These are phyloP conservation scores for Gymnogyps californianus DNA, from an alignment of 2,113 vertebrate genomes.

Conservation along the genomic window DNA sequence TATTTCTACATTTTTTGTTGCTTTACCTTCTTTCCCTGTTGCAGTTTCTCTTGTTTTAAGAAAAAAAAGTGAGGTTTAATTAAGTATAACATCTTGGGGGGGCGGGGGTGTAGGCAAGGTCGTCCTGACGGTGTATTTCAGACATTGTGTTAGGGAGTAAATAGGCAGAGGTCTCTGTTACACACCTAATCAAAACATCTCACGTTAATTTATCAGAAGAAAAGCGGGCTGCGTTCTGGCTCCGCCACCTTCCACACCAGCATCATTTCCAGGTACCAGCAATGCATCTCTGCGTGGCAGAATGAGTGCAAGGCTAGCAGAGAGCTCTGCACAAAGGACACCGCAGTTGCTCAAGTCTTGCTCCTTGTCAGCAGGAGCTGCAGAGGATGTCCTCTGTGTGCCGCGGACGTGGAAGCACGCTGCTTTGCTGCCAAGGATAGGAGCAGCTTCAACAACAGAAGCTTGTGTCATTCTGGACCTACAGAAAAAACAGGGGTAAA, in stretches of 20 bases:
- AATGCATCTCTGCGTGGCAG: not conserved
- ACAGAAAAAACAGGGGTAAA: not conserved
- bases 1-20: not conserved
- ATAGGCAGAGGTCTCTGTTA: constrained; percentile 40
- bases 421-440: not conserved
- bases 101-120: not conserved
- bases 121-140: not conserved
- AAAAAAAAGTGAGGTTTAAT: not conserved
- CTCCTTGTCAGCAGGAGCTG: not conserved
- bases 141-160: not conserved
- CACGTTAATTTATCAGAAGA: not conserved
- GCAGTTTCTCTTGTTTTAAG: not conserved
- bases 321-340: not conserved
- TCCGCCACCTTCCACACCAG: not conserved
- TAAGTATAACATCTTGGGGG: not conserved
- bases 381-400: not conserved
- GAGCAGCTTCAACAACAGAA: constrained; percentile 12
- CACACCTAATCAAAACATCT: not conserved
- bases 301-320: not conserved
- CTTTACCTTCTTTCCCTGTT: not conserved
- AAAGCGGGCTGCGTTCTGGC: not conserved
- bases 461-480: not conserved
- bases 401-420: not conserved
- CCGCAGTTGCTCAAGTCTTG: fast-evolving
- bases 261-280: not conserved